Conservation (phyloP, 2,888 invertebrate genomes). For the Athrips mouffetella region DNA sequence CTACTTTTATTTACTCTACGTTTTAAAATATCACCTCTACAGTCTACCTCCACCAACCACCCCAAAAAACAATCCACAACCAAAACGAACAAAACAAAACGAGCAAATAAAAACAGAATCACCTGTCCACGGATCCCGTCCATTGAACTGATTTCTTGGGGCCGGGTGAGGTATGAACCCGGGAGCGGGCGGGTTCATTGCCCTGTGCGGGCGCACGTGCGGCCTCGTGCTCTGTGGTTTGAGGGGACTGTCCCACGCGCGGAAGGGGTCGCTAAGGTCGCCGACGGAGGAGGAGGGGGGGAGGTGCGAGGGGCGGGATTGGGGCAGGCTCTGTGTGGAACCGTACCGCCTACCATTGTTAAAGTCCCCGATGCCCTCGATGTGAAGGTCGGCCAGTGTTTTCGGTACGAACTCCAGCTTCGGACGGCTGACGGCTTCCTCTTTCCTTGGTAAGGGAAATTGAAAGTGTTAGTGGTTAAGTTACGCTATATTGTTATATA, state of each 20-base stretch:
- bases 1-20: too few relatives aligned
- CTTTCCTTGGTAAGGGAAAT: constrained; percentile 80
- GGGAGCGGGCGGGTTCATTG: constrained; percentile 35
- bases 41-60: constrained; percentile 16
- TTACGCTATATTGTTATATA: too few relatives aligned
- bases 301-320: constrained; percentile 50
- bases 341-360: constrained; percentile 81
- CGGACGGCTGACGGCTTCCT: constrained; percentile 92
- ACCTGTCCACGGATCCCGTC: constrained; percentile 80
- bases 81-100: constrained; percentile 44
- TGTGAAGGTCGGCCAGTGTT: constrained; percentile 91
- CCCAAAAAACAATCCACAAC: constrained; percentile 47
- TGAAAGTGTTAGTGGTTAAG: background rate
- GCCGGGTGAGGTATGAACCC: constrained; percentile 60
- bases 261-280: constrained; percentile 63
- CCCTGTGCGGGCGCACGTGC: constrained; percentile 26
- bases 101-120: constrained; percentile 76
- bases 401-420: constrained; percentile 95
- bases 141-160: constrained; percentile 63
- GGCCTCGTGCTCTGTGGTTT: constrained; percentile 28
- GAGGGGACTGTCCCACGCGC: constrained; percentile 60
- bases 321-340: constrained; percentile 70
- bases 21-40: constrained; percentile 1
- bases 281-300: constrained; percentile 62
- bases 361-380: constrained; percentile 86